These are phyloP conservation scores for Halichoerus grypus DNA, from an alignment of 2,113 vertebrate species.

Conservation along the genomic window DNA sequence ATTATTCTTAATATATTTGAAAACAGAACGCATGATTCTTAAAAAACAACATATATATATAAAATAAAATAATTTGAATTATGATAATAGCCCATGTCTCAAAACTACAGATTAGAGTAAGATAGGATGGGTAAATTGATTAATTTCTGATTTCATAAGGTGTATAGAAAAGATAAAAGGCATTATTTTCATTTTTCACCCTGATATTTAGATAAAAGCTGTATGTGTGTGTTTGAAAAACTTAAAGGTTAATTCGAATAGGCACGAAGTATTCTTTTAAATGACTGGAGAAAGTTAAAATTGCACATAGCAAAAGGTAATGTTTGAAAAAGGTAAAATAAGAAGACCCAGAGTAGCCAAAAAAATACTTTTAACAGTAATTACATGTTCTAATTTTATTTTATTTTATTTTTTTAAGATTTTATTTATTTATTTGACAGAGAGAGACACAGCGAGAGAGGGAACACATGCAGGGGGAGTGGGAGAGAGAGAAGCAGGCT, in stretches of 20 bases:
- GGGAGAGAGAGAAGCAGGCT: no score
- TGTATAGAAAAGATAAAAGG: not conserved
- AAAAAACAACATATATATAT: not conserved
- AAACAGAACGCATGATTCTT: not conserved
- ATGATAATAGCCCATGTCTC: not conserved
- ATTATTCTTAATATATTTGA: not conserved
- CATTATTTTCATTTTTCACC: conserved; percentile 1
- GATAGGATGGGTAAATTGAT: not conserved
- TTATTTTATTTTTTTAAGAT: no score
- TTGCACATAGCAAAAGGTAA: not conserved
- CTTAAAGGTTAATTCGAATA: not conserved
- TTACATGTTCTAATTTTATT: not conserved
- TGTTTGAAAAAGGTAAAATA: not conserved
- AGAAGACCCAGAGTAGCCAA: not conserved
- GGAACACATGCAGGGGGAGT: no score
- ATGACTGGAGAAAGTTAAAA: not conserved
- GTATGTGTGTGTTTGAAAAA: not conserved
- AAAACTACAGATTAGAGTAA: not conserved
- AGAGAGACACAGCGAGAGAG: no score
- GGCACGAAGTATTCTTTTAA: not conserved
- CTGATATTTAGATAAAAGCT: not conserved
- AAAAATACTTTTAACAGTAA: not conserved
- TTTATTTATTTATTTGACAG: no score
- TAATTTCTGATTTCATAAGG: not conserved
- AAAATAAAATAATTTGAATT: not conserved